Evolutionary conservation across 2,888 invertebrate species (phyloP).

Genomic region (Rhimphoctona megacephalus): DNA sequence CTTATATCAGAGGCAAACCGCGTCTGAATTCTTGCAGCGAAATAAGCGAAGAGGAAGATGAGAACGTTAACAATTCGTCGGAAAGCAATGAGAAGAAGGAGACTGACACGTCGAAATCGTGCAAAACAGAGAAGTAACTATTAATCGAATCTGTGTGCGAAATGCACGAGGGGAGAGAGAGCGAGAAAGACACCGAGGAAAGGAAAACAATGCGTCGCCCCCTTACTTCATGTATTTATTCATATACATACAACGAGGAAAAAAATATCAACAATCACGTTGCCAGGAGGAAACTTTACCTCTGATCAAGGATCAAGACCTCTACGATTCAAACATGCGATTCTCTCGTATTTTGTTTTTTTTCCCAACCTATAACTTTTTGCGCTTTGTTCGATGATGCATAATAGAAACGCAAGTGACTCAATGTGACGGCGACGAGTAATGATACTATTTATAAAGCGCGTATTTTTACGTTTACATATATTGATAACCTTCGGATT

Average conservation of each 20-base stretch:
- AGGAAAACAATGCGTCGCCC: background rate
- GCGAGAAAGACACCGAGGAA: slow-evolving; percentile 8
- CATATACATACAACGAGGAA: background rate
- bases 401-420: slow-evolving; percentile 20
- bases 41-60: slow-evolving; percentile 86
- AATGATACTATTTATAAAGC: slow-evolving; percentile 54
- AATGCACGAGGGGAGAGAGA: background rate
- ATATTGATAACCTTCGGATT: background rate
- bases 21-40: slow-evolving; percentile 85
- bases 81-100: slow-evolving; percentile 50
- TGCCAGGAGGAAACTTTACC: slow-evolving; percentile 11
- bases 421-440: slow-evolving; percentile 37
- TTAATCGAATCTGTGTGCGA: slow-evolving; percentile 2
- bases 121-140: slow-evolving; percentile 61
- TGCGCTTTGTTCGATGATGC: slow-evolving; percentile 33
- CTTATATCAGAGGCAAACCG: slow-evolving; percentile 86
- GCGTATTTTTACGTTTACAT: background rate
- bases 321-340: slow-evolving; percentile 3
- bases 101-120: slow-evolving; percentile 34
- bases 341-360: background rate
- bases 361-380: slow-evolving; percentile 4
- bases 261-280: background rate
- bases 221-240: background rate
- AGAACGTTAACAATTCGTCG: slow-evolving; percentile 71
- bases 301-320: slow-evolving; percentile 20